Percentiles rank a stretch among this genome's conserved stretches.
Conservation (phyloP, 2,888 invertebrate species). For the Protonemura montana region DNA sequence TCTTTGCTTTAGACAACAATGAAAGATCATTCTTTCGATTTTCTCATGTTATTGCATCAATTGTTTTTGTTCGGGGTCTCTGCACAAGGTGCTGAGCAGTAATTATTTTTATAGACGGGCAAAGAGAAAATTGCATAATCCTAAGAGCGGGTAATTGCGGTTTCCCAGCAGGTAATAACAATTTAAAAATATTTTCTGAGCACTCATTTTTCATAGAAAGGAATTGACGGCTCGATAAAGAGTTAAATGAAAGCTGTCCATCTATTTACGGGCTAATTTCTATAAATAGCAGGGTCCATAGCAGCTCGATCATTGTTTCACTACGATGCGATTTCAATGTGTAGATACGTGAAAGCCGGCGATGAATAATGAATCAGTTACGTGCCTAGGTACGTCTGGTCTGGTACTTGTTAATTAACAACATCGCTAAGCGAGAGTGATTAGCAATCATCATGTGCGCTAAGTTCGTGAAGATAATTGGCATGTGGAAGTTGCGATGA, state of each 20-base stretch:
- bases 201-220: not conserved
- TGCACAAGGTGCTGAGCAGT: not conserved
- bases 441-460: not conserved
- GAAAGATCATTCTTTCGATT: not conserved
- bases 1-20: conserved; percentile 3
- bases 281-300: not conserved
- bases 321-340: not conserved
- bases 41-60: not conserved
- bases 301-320: not conserved
- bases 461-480: not conserved
- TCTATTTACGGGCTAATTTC: not conserved
- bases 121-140: conserved; percentile 7
- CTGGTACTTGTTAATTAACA: not conserved
- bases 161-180: not conserved
- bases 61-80: not conserved
- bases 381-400: not conserved
- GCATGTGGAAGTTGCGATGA: conserved; percentile 12
- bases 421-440: conserved; percentile 5
- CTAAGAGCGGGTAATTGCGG: not conserved
- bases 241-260: not conserved
- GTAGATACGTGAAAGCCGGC: not conserved
- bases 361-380: not conserved
- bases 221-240: not conserved
- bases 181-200: not conserved
- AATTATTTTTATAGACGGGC: not conserved